These are phyloP conservation scores for Cydia fagiglandana DNA, from an alignment of 1,140 invertebrate species.

Conservation along the genomic window DNA sequence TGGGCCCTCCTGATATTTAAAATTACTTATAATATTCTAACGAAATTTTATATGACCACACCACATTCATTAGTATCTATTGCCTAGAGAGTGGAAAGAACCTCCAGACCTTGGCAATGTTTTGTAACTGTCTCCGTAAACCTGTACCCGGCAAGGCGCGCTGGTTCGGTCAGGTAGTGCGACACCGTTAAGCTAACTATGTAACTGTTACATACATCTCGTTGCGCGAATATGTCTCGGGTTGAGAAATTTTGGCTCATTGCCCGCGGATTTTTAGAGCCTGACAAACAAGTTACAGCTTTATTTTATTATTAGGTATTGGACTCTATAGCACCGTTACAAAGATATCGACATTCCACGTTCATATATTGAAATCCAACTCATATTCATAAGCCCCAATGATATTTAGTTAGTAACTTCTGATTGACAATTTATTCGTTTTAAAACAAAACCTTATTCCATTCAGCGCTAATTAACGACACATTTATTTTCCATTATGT, in stretches of 20 bases:
- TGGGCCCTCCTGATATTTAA: too few species aligned
- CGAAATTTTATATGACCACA: too few species aligned
- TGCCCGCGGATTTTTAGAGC: conserved; percentile 20
- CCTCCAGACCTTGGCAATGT: conserved; percentile 2
- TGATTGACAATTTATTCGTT: too few species aligned
- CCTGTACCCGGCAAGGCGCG: conserved; percentile 1
- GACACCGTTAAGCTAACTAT: conserved; percentile 31
- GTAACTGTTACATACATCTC: conserved; percentile 31
- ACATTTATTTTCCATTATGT: too few species aligned
- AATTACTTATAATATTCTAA: too few species aligned
- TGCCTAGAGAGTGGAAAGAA: background rate
- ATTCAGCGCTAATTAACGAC: too few species aligned
- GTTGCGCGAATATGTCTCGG: conserved; percentile 19
- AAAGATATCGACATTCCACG: background rate
- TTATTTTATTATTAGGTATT: conserved; percentile 4
- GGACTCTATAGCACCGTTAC: background rate
- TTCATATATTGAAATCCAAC: too few species aligned
- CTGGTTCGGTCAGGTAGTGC: background rate
- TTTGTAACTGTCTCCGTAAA: conserved; percentile 24
- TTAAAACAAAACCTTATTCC: too few species aligned
- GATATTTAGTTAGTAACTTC: too few species aligned
- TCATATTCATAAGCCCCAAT: too few species aligned
- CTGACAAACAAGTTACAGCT: conserved; percentile 5
- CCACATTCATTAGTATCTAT: background rate
- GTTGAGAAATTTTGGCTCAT: conserved; percentile 22